These are phyloP conservation scores for Serripes groenlandicus DNA, from an alignment of 2,888 invertebrate species.

Conservation along the genomic window DNA sequence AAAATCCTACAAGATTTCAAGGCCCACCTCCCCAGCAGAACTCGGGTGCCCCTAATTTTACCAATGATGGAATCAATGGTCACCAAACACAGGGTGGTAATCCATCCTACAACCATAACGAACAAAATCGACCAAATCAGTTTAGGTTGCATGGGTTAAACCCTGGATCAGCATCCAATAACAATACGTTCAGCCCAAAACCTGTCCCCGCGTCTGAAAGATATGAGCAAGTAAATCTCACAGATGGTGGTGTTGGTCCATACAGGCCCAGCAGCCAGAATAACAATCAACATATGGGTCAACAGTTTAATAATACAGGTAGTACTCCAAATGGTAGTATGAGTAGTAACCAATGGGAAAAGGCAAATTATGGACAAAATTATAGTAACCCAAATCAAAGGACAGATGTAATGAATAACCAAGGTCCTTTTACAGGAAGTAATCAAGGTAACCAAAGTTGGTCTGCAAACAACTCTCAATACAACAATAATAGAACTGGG, in stretches of 20 bases:
- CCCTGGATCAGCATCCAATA: not conserved
- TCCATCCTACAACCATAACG: too few relatives aligned
- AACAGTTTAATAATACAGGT: too few relatives aligned
- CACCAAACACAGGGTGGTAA: not conserved
- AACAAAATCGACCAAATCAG: not conserved
- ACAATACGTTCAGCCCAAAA: not conserved
- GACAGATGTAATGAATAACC: too few relatives aligned
- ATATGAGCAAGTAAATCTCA: not conserved
- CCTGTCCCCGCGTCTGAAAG: not conserved
- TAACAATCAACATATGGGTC: too few relatives aligned
- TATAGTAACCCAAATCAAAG: not conserved
- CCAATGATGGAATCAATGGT: too few relatives aligned
- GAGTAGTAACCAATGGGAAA: not conserved
- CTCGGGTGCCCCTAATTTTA: not conserved
- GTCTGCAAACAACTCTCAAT: not conserved
- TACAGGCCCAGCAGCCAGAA: not conserved
- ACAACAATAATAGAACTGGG: not conserved
- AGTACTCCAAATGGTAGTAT: not conserved
- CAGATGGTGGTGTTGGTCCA: not conserved
- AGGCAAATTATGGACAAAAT: not conserved
- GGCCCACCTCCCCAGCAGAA: not conserved
- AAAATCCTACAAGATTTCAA: not conserved
- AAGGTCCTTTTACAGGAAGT: not conserved
- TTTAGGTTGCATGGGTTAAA: slow-evolving; percentile 4
- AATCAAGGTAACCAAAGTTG: not conserved